Conservation (phyloP, 2,113 vertebrate species). For the Chloroceryle aenea region DNA sequence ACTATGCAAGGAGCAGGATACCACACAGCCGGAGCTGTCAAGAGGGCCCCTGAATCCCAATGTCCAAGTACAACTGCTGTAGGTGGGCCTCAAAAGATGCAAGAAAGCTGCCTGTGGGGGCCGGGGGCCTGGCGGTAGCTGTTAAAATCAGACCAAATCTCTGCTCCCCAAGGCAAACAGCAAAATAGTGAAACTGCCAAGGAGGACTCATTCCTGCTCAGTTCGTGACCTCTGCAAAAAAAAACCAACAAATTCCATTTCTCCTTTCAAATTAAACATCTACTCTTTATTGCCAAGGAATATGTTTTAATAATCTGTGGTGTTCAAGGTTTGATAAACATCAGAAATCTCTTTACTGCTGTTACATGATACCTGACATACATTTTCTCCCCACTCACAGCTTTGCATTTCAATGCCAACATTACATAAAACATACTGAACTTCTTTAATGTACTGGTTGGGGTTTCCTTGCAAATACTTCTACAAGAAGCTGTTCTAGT, state of each 20-base stretch:
- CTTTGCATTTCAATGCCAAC: conserved; percentile 37
- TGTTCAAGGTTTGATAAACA: conserved; percentile 55
- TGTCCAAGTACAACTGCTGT: neutral
- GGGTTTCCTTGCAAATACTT: neutral
- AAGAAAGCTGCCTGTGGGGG: conserved; percentile 11
- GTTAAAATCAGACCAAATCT: neutral
- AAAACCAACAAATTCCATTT: conserved; percentile 64
- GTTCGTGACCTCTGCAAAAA: conserved; percentile 21
- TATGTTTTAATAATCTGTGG: conserved; percentile 71
- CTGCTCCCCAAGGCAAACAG: conserved; percentile 24
- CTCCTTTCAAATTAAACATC: conserved; percentile 68
- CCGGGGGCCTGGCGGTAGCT: neutral
- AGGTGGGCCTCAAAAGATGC: conserved; percentile 23
- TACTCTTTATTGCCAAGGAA: conserved; percentile 63
- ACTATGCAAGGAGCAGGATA: neutral
- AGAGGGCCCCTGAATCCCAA: neutral
- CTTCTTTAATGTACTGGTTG: neutral
- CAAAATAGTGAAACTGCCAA: conserved; percentile 32
- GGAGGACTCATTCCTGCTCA: conserved; percentile 43
- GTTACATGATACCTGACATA: conserved; percentile 36
- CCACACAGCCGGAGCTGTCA: neutral
- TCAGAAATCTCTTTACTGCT: conserved; percentile 56
- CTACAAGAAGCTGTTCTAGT: neutral
- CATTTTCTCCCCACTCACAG: neutral
- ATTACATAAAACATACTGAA: conserved; percentile 29